Evolutionary conservation across 2,797 vertebrate genomes (phyloP).

Genomic region (Lithobates sylvaticus): DNA sequence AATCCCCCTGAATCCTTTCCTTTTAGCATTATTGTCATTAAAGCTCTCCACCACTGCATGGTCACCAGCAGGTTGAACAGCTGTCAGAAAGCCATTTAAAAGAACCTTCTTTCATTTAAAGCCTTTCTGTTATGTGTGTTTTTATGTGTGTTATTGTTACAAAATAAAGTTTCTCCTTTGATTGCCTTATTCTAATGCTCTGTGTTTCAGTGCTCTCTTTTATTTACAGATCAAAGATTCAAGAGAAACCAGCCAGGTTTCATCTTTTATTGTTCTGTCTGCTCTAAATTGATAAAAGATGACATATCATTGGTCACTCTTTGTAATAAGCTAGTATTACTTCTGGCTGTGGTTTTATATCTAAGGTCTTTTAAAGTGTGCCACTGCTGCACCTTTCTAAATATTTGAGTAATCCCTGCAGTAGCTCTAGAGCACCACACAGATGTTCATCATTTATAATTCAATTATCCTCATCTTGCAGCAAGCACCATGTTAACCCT

Average conservation of each 20-base stretch:
- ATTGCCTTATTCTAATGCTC: not conserved
- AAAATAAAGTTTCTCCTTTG: not conserved
- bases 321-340: not conserved
- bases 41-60: not conserved
- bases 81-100: not conserved
- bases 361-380: conserved; percentile 1
- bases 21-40: not conserved
- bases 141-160: no score
- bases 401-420: conserved; percentile 14
- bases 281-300: not conserved
- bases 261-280: not conserved
- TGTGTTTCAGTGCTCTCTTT: not conserved
- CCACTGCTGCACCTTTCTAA: conserved; percentile 10
- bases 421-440: not conserved
- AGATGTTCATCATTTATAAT: conserved; percentile 44
- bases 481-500: conserved; percentile 14
- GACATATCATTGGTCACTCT: not conserved
- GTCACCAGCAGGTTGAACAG: not conserved
- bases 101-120: no score
- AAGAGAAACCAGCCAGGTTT: not conserved
- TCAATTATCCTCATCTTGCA: conserved; percentile 2
- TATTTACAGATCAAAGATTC: not conserved
- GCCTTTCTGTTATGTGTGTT: no score
- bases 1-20: not conserved
- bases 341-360: not conserved